A percentile compares a stretch with the other conserved stretches of the same genome.
Evolutionary conservation across 2,797 vertebrate genomes (phyloP).

Genomic region (Cetoscarus ocellatus): DNA sequence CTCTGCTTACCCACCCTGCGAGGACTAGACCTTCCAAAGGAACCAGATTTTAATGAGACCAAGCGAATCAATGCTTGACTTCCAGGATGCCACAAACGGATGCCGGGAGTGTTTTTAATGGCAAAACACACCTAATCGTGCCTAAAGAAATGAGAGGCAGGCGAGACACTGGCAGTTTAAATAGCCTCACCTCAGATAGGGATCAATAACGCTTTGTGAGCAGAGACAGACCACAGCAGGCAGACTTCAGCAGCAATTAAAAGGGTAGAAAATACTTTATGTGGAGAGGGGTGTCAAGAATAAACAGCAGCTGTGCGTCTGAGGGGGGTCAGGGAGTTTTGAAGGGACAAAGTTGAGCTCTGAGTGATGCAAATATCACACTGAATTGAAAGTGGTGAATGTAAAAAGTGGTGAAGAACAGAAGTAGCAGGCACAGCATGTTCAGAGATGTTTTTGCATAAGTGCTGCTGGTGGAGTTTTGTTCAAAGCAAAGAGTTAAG

Average conservation of each 20-base stretch:
- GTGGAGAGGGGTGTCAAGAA: constrained; percentile 21
- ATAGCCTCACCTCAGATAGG: constrained; percentile 41
- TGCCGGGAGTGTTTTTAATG: constrained; percentile 40
- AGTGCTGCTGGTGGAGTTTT: not conserved
- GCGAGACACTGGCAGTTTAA: constrained; percentile 47
- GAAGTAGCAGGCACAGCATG: not conserved
- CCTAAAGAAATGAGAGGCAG: constrained; percentile 39
- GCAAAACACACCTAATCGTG: constrained; percentile 29
- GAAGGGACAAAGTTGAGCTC: constrained; percentile 1
- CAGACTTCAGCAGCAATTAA: constrained; percentile 60
- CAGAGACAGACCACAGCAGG: constrained; percentile 41
- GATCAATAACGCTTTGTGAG: constrained; percentile 70
- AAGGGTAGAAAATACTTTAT: constrained; percentile 50
- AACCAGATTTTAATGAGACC: constrained; percentile 52
- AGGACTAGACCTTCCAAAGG: constrained; percentile 22
- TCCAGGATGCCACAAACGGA: constrained; percentile 22
- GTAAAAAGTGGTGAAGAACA: not conserved
- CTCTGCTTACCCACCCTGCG: constrained; percentile 14
- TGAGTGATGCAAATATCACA: constrained; percentile 48
- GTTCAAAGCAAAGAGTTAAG: not conserved
- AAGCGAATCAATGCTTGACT: constrained; percentile 58
- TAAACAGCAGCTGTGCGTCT: constrained; percentile 5
- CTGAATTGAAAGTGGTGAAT: constrained; percentile 28
- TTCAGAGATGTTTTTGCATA: not conserved
- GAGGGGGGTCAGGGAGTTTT: not conserved